phyloP scores from a whole-genome alignment of 2,113 vertebrate species.

The Cottus gobio region DNA sequence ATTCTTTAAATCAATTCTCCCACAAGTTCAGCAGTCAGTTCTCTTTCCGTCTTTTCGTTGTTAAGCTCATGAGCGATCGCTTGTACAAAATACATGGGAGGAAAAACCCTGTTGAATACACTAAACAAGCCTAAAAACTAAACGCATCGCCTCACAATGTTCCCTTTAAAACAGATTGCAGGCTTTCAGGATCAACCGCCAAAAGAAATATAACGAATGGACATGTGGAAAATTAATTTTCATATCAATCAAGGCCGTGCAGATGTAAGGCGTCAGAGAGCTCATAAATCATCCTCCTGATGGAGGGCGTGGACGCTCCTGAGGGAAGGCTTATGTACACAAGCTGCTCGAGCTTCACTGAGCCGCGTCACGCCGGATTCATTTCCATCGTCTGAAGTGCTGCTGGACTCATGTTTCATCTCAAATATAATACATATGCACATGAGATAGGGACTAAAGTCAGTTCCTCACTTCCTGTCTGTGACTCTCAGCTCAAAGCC shows the following conservation, averaged over 20 bases:
- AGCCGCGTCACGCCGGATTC: slow-evolving; percentile 22
- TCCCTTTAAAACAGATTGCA: not conserved
- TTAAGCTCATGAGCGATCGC: not conserved
- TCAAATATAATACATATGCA: not conserved
- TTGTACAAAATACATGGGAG: too few species aligned
- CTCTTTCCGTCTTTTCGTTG: not conserved
- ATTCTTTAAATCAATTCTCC: slow-evolving; percentile 29
- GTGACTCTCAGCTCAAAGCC: not conserved
- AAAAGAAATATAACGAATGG: not conserved
- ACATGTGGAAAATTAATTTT: slow-evolving; percentile 28
- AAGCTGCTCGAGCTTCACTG: slow-evolving; percentile 17
- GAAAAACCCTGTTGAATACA: not conserved
- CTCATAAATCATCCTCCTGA: slow-evolving; percentile 33
- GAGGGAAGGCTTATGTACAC: slow-evolving; percentile 48
- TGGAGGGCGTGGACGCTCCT: slow-evolving; percentile 3
- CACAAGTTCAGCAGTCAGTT: not conserved
- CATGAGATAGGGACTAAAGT: not conserved
- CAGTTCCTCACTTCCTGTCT: not conserved
- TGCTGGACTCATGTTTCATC: not conserved
- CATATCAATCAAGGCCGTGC: slow-evolving; percentile 25
- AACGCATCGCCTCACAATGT: too few species aligned
- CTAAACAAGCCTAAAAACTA: not conserved
- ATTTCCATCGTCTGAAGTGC: not conserved
- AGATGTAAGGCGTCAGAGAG: slow-evolving; percentile 17
- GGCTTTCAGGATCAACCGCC: not conserved